Conservation (phyloP, 2,113 vertebrate genomes). For the Tragelaphus strepsiceros region DNA sequence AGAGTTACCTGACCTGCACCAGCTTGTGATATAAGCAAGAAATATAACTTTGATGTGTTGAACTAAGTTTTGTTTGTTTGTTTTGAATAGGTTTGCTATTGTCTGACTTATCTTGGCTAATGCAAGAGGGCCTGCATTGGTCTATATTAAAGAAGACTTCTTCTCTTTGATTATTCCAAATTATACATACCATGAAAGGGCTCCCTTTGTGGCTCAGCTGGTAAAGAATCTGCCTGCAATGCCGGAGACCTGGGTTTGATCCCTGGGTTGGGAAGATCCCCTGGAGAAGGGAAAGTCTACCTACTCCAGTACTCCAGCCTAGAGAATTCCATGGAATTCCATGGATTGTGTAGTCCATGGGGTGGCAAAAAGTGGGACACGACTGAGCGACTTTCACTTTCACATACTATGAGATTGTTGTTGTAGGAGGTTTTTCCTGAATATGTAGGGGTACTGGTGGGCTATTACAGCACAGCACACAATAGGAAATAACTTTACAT, state of each 20-base stretch:
- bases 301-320: neutral
- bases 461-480: neutral
- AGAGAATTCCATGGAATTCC: neutral
- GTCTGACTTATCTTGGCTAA: neutral
- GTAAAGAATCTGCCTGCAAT: neutral
- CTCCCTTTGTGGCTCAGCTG: neutral
- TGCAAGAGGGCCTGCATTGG: neutral
- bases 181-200: neutral
- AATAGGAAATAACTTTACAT: neutral
- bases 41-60: neutral
- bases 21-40: neutral
- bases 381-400: neutral
- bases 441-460: neutral
- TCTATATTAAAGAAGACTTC: neutral
- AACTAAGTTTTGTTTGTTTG: neutral
- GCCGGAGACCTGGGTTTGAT: neutral
- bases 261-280: neutral
- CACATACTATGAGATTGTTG: neutral
- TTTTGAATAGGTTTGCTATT: neutral
- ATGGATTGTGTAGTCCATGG: neutral
- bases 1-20: neutral
- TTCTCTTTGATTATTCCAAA: neutral
- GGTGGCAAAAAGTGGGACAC: neutral
- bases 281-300: neutral
- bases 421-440: neutral